A percentile compares a stretch with the other conserved stretches of the same genome.
Evolutionary conservation across 2,113 vertebrate species (phyloP).

Genomic region (Pygoscelis antarcticus): DNA sequence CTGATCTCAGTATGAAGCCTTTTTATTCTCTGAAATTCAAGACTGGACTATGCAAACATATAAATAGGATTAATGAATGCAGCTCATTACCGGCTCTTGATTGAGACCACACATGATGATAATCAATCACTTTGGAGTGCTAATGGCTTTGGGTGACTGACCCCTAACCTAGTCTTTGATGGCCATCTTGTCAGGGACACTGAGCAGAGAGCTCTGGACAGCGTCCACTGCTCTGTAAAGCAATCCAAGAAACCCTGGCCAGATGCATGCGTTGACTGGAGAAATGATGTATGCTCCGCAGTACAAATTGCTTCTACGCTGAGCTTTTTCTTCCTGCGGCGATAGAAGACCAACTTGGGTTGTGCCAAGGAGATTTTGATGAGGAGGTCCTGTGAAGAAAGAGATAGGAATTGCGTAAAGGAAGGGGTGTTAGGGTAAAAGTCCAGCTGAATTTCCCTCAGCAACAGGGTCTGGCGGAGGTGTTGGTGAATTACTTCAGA

Average conservation of each 20-base stretch:
- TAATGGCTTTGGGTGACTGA: slow-evolving; percentile 66
- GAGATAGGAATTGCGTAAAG: neutral
- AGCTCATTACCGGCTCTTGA: slow-evolving; percentile 61
- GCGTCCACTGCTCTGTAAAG: slow-evolving; percentile 43
- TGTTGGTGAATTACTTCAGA: slow-evolving; percentile 17
- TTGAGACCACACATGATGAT: slow-evolving; percentile 67
- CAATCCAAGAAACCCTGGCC: slow-evolving; percentile 11
- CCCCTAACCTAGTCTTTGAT: slow-evolving; percentile 66
- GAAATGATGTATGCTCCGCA: neutral
- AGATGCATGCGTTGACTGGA: neutral
- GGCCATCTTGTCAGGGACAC: slow-evolving; percentile 67
- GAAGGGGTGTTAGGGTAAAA: neutral
- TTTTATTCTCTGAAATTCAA: slow-evolving; percentile 48
- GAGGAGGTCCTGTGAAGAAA: neutral
- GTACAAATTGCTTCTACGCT: neutral
- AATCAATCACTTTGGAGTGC: slow-evolving; percentile 67
- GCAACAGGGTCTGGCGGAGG: neutral
- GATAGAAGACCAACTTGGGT: neutral
- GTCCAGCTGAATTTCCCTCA: neutral
- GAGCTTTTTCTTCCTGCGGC: neutral
- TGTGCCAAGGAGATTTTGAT: slow-evolving; percentile 2
- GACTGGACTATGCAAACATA: slow-evolving; percentile 40
- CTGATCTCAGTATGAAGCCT: neutral
- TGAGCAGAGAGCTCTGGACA: slow-evolving; percentile 64
- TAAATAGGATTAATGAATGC: slow-evolving; percentile 63